Base-by-base conservation (phyloP, 2,888 invertebrate species). In the Parnassius smintheus region DNA sequence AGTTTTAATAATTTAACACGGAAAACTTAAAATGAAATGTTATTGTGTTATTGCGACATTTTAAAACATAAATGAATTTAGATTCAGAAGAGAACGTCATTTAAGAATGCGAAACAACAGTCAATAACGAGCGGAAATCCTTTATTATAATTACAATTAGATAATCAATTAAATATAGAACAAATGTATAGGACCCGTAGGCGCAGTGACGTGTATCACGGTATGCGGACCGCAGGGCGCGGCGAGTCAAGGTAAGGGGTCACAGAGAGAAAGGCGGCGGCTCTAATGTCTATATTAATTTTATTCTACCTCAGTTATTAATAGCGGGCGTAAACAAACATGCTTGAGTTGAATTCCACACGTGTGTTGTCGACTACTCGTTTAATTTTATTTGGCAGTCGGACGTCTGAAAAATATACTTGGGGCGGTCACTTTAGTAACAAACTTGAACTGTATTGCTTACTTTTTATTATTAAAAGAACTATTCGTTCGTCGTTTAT, bases 201-300 rank as follows among this genome's bases (percentile, higher is more conserved):
- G 75, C 69, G 67, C 72, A 74, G 74, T 85, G 88, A 88, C 88
- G 88, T 83, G 80, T 81, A 80, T 75, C 70, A 59, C 71, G 82
- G 85, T 78, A 83, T 83, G 85, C 83, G 72, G 75, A 77, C 81
- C 80, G 74, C 75, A 82, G 83, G 89, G 91, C 83, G 90, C 85
- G 90, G 82, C 90, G 75, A 88, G 90, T 90, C 90, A 90, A 90
- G 91, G 91, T 78, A 72, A 88, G 83, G 79, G 91, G 91, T 90
- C 90, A 87, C 51, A 46, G 64, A 83, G 84, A 85, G 90, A 90
- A 90, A 90, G 91, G 90, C 83, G 79, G 67, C 72, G 48, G 49
- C 62, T 62, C 78, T 82, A 78, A 82, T 81, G 83, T 83, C 80
- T 84, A 78, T 78, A 78, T 85, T 82, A 81, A 85, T 82, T 82